phyloP scores from a whole-genome alignment of 2,797 vertebrate genomes.

The Ispidina picta region DNA sequence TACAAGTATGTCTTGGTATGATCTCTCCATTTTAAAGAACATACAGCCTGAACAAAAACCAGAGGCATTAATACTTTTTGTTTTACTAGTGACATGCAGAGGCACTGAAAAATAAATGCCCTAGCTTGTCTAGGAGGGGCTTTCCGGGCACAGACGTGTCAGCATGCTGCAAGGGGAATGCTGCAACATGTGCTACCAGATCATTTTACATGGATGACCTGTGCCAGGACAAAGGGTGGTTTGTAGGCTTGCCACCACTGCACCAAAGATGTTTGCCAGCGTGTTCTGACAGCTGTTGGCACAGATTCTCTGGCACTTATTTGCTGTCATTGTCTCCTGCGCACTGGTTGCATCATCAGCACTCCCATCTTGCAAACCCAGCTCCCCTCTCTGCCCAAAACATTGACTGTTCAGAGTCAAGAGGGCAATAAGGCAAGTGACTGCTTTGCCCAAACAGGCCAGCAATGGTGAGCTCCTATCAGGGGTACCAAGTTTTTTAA shows the following conservation, averaged over 20 bases:
- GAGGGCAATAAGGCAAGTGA: not conserved
- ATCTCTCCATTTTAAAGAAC: not conserved
- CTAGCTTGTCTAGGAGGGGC: not conserved
- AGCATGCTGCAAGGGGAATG: not conserved
- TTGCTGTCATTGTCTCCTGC: not conserved
- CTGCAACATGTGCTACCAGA: not conserved
- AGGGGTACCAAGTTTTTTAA: too few relatives aligned
- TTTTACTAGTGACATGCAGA: not conserved
- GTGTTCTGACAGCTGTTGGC: not conserved
- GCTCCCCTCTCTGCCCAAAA: not conserved
- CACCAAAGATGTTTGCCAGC: not conserved
- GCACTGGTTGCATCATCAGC: not conserved
- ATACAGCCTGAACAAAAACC: not conserved
- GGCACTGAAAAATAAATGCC: not conserved
- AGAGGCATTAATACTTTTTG: not conserved
- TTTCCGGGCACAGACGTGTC: not conserved
- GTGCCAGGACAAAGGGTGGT: rapidly evolving
- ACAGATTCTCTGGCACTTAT: not conserved
- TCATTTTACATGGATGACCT: not conserved
- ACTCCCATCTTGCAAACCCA: not conserved
- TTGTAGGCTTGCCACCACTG: not conserved
- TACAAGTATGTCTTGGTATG: not conserved
- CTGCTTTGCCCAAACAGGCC: not conserved
- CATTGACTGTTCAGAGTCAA: not conserved
- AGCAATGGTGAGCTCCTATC: rapidly evolving